Base-by-base conservation (phyloP, 2,797 vertebrate species). In the Acomys russatus region DNA sequence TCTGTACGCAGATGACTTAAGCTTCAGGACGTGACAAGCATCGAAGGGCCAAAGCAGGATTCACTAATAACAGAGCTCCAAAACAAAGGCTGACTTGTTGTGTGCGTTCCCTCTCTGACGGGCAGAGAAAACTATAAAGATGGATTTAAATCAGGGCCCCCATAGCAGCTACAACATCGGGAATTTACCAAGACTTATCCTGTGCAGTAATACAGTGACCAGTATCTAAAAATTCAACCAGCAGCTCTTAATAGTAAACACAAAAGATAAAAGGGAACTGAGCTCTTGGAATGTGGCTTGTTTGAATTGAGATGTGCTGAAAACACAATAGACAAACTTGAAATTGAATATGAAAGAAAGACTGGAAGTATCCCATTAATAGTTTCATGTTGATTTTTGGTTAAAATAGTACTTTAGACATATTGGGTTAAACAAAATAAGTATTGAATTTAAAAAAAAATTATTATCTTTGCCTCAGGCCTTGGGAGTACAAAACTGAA, bases 21-120 rank as follows among this genome's bases (percentile, higher is more conserved):
- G 80, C 22, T 92, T 96, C 73, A 77, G 49, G n/a, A 63, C 92
- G 30, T 94, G 61, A 96, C 71, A 94, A 49, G 11, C n/a, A 83
- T 73, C 49, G 63, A 61, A 96, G 49, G 1, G 38, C 88, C 87
- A 94, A 61, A 76, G 68, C 30, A 76, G 38, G 25, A 87, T 15
- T 87, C 17, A 71, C 56, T 80, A 54, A 22, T 9, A 3, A 51
- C 54, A 66, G 66, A 35, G 14, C 30, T 88, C 7, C 59, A 49
- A 80, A 56, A 30, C 82, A 73, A 90, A 92, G 25, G 14, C 83
- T n/a, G 91, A 51, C 6, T n/a, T 33, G 70, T 35, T 61, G 17
- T 66, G 54, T 90, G 35, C 1, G 56, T 94, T 20, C 76, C 54
- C 49, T 91, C 25, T 12, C 59, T 12, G 38, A 49, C 3, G 28